Base-by-base conservation (phyloP, 2,888 invertebrate genomes). In the Phortica okadai region DNA sequence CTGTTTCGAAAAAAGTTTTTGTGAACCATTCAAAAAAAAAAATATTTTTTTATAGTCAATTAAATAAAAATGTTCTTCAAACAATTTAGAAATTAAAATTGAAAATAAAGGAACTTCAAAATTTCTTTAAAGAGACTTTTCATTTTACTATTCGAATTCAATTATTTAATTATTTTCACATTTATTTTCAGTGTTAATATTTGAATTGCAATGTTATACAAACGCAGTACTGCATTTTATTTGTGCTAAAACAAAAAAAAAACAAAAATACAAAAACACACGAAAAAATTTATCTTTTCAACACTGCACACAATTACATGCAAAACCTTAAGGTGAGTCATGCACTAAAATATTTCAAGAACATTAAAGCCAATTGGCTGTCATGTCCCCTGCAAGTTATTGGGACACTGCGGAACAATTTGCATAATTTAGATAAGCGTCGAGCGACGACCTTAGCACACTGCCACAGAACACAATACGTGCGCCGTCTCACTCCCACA, bases 341-440 rank as follows among this genome's bases (percentile, higher is more conserved):
- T 16, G 50, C 10, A 50, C 7, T 41, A n/a, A 8, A 42, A n/a
- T 16, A 11, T 21, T 64, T 33, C 33, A 10, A 62, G 21, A 16
- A 7, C 16, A 62, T 62, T 21, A 21, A 21, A 21, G n/a, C 21
- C 62, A 62, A 62, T 21, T 16, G 21, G 10, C 25, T 62, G 21
- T 10, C 6, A 8, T n/a, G 25, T 21, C 10, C 62, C 16, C 10
- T 25, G 8, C 10, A 62, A 8, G 25, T 62, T 62, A 21, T 62
- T 21, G 10, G 25, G 62, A 1, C 16, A 5, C 16, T 21, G 62
- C 25, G 10, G 25, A 62, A 16, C 10, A 62, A 62, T 62, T 62
- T 62, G 62, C 62, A 62, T 62, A 62, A 62, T 62, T 62, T 21
- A 62, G 62, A 62, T 62, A 62, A 62, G 21, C 50, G 14, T 50